Conservation (phyloP, 2,113 vertebrate genomes). For the Cranoglanis bouderius region DNA sequence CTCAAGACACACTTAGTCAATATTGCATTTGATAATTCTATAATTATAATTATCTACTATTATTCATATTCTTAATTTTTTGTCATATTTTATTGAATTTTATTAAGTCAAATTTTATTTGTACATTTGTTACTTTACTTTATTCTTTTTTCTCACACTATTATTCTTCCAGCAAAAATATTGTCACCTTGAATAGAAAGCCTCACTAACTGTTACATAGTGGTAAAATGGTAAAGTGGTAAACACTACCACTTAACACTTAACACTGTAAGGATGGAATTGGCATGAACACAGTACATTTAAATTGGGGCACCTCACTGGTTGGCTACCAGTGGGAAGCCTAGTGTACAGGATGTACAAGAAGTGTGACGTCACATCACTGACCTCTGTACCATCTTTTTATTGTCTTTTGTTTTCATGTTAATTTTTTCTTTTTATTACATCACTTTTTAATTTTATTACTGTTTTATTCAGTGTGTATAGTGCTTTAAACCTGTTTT, state of each 20-base stretch:
- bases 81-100: not conserved
- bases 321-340: not conserved
- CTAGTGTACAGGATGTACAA: not conserved
- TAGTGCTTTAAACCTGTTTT: not conserved
- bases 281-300: not conserved
- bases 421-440: too few relatives aligned
- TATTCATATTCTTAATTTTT: too few relatives aligned
- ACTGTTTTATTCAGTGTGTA: not conserved
- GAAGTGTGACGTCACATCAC: not conserved
- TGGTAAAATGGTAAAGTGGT: not conserved
- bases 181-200: not conserved
- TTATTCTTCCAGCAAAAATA: not conserved
- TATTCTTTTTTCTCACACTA: not conserved
- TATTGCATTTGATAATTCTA: not conserved
- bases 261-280: too few relatives aligned
- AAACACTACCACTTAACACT: too few relatives aligned
- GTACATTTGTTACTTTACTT: not conserved
- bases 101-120: not conserved
- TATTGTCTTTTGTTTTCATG: not conserved
- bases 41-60: too few relatives aligned
- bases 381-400: not conserved
- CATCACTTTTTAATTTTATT: not conserved
- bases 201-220: not conserved
- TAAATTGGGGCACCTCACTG: not conserved
- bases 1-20: not conserved